Conservation (phyloP, 2,888 invertebrate genomes). For the Tachina lurida region DNA sequence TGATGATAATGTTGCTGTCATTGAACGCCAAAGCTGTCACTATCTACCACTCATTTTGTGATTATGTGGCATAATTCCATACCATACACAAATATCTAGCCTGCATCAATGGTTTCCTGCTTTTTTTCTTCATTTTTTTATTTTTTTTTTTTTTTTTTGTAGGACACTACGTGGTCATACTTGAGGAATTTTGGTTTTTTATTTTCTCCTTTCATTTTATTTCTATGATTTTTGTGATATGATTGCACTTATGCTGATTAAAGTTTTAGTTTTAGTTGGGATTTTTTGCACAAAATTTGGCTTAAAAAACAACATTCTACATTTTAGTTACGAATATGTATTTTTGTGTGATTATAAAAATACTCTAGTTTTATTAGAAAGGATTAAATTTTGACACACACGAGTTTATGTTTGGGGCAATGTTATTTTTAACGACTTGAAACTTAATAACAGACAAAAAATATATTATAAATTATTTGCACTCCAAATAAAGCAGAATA, state of each 20-base stretch:
- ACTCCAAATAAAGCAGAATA: no score
- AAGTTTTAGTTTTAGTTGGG: conserved; percentile 30
- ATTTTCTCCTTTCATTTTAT: conserved; percentile 16
- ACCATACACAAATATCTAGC: not conserved
- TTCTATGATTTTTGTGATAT: conserved; percentile 57
- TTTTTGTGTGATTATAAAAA: not conserved
- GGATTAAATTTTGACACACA: not conserved
- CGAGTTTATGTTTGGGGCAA: not conserved
- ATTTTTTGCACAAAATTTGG: conserved; percentile 4
- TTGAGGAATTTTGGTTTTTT: conserved; percentile 18
- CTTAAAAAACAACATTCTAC: conserved; percentile 5
- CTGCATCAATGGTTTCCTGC: not conserved
- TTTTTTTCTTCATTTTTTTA: no score
- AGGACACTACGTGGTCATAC: conserved; percentile 39
- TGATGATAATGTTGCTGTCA: conserved; percentile 15
- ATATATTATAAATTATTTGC: no score
- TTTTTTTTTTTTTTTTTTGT: conserved; percentile 27
- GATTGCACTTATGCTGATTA: conserved; percentile 71
- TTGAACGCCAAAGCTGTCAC: conserved; percentile 37
- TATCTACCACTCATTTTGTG: conserved; percentile 5
- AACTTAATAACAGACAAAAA: no score
- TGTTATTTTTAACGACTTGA: not conserved
- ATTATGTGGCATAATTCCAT: conserved; percentile 28
- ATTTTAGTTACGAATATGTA: not conserved
- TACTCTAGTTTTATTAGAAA: not conserved